Conservation (phyloP, 2,797 vertebrate species). For the Huso huso region DNA sequence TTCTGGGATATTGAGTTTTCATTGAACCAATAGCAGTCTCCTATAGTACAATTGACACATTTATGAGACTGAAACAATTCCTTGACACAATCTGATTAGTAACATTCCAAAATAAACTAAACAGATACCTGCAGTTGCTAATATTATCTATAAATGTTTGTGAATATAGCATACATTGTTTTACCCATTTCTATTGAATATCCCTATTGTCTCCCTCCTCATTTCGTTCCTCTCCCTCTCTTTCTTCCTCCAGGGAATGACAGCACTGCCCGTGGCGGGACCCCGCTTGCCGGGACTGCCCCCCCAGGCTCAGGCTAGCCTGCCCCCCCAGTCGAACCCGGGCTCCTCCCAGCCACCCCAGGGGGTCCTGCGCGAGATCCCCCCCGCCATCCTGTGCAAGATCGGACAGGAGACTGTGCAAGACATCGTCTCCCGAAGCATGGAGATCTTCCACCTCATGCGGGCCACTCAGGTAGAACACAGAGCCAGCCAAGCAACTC, state of each 20-base stretch:
- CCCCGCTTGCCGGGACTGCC: conserved; percentile 41
- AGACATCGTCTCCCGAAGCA: conserved; percentile 69
- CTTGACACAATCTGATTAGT: too few species aligned
- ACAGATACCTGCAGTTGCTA: too few species aligned
- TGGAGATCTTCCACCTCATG: conserved; percentile 72
- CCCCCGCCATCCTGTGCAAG: conserved; percentile 63
- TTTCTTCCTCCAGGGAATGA: conserved; percentile 3
- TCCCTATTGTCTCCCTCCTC: too few species aligned
- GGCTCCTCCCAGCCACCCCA: conserved; percentile 48
- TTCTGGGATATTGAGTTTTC: too few species aligned
- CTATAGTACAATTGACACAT: too few species aligned
- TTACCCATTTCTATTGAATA: too few species aligned
- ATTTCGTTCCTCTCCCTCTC: neutral
- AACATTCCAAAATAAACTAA: too few species aligned
- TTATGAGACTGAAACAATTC: too few species aligned
- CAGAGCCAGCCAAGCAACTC: too few species aligned
- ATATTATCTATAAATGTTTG: too few species aligned
- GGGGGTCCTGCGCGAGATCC: conserved; percentile 60
- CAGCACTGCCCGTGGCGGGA: conserved; percentile 50
- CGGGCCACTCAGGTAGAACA: conserved; percentile 56
- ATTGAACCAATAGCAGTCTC: too few species aligned
- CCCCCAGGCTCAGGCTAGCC: conserved; percentile 31
- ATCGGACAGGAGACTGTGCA: conserved; percentile 73
- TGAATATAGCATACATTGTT: too few species aligned
- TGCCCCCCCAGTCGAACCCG: conserved; percentile 35